Percentiles rank a stretch among this genome's conserved stretches.
phyloP scores from a whole-genome alignment of 2,888 invertebrate genomes.

The Conchocele bisecta region DNA sequence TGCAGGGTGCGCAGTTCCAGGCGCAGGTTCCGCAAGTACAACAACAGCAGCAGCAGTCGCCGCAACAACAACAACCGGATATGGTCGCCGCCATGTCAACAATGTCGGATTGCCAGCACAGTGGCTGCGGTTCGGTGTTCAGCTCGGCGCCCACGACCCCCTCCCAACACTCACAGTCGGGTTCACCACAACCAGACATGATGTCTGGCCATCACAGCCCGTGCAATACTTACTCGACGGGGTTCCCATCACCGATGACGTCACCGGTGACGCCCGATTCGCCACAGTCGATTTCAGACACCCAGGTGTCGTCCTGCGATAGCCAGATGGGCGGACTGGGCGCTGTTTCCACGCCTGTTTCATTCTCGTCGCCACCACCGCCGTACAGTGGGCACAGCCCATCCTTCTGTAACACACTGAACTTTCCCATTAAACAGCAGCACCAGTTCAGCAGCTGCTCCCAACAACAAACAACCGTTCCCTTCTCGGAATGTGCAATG shows the following conservation, averaged over 20 bases:
- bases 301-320: constrained; percentile 64
- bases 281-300: constrained; percentile 71
- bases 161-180: constrained; percentile 60
- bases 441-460: constrained; percentile 86
- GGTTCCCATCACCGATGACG: constrained; percentile 69
- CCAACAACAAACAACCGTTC: constrained; percentile 58
- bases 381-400: constrained; percentile 67
- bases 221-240: constrained; percentile 66
- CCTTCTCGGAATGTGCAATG: constrained; percentile 39
- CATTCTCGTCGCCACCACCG: constrained; percentile 69
- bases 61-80: constrained; percentile 51
- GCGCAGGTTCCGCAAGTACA: constrained; percentile 59
- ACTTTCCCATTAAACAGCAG: constrained; percentile 86
- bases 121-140: constrained; percentile 50
- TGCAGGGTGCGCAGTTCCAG: constrained; percentile 64
- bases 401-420: constrained; percentile 70
- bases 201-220: constrained; percentile 55
- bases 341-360: constrained; percentile 57
- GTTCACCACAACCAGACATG: constrained; percentile 60
- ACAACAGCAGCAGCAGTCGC: constrained; percentile 42
- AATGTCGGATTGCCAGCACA: constrained; percentile 47
- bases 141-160: constrained; percentile 68
- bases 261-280: constrained; percentile 70
- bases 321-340: constrained; percentile 50
- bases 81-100: constrained; percentile 50